These are phyloP conservation scores for Meteorus sp. DNA, from an alignment of 1,140 invertebrate genomes.

Conservation along the genomic window DNA sequence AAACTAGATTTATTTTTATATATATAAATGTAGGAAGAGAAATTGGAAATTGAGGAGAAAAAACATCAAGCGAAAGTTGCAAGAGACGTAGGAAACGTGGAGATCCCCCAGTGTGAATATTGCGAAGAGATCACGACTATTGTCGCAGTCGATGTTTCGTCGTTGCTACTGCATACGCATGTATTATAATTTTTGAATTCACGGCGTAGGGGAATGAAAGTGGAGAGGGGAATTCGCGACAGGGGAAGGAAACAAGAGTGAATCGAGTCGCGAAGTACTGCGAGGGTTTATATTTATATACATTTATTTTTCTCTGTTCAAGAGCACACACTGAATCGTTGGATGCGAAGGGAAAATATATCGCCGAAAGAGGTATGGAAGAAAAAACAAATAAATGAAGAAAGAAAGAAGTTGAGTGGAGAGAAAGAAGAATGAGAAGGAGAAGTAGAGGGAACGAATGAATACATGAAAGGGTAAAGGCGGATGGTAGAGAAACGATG, in stretches of 20 bases:
- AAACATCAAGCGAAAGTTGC: no score
- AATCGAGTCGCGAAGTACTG: constrained; percentile 12
- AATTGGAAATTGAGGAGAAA: no score
- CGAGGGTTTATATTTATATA: constrained; percentile 2
- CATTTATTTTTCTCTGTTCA: constrained; percentile 6
- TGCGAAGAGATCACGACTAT: no score
- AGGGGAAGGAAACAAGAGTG: constrained; percentile 6
- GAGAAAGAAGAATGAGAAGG: constrained; percentile 18
- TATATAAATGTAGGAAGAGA: no score
- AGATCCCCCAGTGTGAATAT: no score
- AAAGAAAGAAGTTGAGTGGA: constrained; percentile 3
- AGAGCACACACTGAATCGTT: constrained; percentile 31
- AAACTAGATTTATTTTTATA: no score
- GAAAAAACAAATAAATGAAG: constrained; percentile 24
- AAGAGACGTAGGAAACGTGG: no score
- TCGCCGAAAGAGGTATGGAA: constrained; percentile 48
- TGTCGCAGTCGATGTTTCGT: no score
- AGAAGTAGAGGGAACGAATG: constrained; percentile 7
- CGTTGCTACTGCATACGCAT: constrained; percentile 47
- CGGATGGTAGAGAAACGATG: not conserved
- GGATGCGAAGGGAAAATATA: constrained; percentile 45
- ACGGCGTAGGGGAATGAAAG: constrained; percentile 37
- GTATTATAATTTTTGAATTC: constrained; percentile 49
- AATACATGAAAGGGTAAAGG: not conserved
- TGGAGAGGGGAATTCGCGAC: constrained; percentile 13